Conservation (phyloP, 1,140 invertebrate species). For the Nephila pilipes region DNA sequence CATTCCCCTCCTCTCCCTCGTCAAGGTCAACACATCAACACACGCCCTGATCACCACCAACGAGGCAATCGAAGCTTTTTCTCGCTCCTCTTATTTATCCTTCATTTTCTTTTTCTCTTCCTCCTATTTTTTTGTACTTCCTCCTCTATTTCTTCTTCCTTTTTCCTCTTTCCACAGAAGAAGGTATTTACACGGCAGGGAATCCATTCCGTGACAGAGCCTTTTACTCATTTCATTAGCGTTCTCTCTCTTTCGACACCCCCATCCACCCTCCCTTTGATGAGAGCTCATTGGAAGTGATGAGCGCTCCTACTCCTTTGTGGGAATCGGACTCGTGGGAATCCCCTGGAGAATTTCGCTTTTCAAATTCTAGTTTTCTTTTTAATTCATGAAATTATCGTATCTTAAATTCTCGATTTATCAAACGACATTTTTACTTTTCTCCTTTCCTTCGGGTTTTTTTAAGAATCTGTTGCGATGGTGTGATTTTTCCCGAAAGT, state of each 20-base stretch:
- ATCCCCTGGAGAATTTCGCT: too few species aligned
- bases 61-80: slow-evolving; percentile 23
- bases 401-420: too few species aligned
- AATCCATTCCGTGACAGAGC: slow-evolving; percentile 7
- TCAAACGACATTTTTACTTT: too few species aligned
- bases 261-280: neutral
- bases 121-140: neutral
- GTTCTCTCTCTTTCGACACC: neutral
- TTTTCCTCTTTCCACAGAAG: neutral
- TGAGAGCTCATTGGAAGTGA: neutral
- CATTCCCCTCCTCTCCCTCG: neutral
- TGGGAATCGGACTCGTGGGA: too few species aligned
- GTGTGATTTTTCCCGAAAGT: too few species aligned
- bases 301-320: neutral
- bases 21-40: slow-evolving; percentile 30
- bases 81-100: neutral
- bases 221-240: slow-evolving; percentile 31
- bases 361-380: too few species aligned
- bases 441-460: too few species aligned
- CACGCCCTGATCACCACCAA: slow-evolving; percentile 17
- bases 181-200: neutral
- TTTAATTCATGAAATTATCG: too few species aligned
- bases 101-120: neutral
- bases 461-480: too few species aligned
- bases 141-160: too few species aligned